Conservation (phyloP, 2,888 invertebrate genomes). For the Zygogramma bicolorata region DNA sequence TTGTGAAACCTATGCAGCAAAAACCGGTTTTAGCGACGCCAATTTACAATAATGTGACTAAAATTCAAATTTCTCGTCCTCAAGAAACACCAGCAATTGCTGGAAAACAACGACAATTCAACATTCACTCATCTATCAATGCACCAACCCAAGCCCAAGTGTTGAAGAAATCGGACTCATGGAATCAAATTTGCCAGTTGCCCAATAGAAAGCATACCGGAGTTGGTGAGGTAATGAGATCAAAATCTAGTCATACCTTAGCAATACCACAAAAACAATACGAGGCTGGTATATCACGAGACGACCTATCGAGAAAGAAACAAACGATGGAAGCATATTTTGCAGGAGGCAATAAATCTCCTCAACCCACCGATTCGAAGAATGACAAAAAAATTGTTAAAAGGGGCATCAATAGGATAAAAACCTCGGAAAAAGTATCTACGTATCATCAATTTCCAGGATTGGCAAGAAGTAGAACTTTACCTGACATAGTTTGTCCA, state of each 20-base stretch:
- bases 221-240: constrained; percentile 65
- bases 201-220: constrained; percentile 55
- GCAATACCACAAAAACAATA: constrained; percentile 81
- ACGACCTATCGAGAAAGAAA: constrained; percentile 77
- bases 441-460: constrained; percentile 64
- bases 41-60: constrained; percentile 46
- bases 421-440: constrained; percentile 69
- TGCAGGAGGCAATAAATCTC: constrained; percentile 67
- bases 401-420: constrained; percentile 65
- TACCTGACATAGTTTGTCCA: constrained; percentile 78
- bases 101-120: constrained; percentile 64
- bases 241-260: constrained; percentile 82
- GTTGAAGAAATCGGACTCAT: constrained; percentile 82
- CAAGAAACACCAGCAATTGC: constrained; percentile 54
- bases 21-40: constrained; percentile 31
- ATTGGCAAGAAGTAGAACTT: constrained; percentile 80
- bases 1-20: constrained; percentile 54
- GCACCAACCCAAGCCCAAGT: constrained; percentile 44
- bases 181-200: constrained; percentile 76
- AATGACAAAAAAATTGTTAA: constrained; percentile 50
- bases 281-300: constrained; percentile 80
- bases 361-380: constrained; percentile 51
- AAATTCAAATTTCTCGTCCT: constrained; percentile 15
- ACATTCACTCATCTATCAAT: constrained; percentile 61
- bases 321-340: constrained; percentile 82